These are phyloP conservation scores for Amphiprion percula DNA, from an alignment of 2,113 vertebrate genomes.

Conservation along the genomic window DNA sequence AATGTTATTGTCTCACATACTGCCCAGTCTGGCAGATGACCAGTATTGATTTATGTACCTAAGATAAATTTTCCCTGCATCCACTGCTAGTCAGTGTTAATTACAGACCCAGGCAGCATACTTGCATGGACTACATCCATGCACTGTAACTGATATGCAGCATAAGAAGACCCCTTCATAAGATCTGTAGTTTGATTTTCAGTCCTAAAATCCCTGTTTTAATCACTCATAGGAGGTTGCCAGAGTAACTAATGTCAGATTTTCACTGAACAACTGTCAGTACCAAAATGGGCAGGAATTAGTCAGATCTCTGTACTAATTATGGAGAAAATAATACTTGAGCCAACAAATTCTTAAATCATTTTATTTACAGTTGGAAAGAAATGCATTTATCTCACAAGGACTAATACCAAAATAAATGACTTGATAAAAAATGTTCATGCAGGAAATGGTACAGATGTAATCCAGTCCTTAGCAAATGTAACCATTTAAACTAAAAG, in stretches of 20 bases:
- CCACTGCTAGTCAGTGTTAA: slow-evolving; percentile 28
- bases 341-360: slow-evolving; percentile 49
- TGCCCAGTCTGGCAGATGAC: not conserved
- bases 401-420: slow-evolving; percentile 36
- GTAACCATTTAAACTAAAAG: slow-evolving; percentile 19
- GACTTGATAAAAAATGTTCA: slow-evolving; percentile 20
- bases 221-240: slow-evolving; percentile 36
- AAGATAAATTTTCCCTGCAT: slow-evolving; percentile 36
- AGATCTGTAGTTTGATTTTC: slow-evolving; percentile 26
- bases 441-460: slow-evolving; percentile 29
- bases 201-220: slow-evolving; percentile 13
- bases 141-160: slow-evolving; percentile 1
- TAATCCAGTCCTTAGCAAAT: slow-evolving; percentile 44
- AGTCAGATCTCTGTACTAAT: slow-evolving; percentile 43
- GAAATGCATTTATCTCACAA: slow-evolving; percentile 7
- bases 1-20: too few species aligned
- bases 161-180: slow-evolving; percentile 3
- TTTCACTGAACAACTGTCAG: slow-evolving; percentile 34
- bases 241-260: slow-evolving; percentile 26
- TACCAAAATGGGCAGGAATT: slow-evolving; percentile 41
- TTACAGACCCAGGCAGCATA: slow-evolving; percentile 30
- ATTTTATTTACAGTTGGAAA: slow-evolving; percentile 43
- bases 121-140: slow-evolving; percentile 24
- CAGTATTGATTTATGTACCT: slow-evolving; percentile 40
- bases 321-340: slow-evolving; percentile 44